Percentiles rank a stretch among this genome's conserved stretches.
phyloP scores from a whole-genome alignment of 2,888 invertebrate genomes.

The Epistrophe eligans region DNA sequence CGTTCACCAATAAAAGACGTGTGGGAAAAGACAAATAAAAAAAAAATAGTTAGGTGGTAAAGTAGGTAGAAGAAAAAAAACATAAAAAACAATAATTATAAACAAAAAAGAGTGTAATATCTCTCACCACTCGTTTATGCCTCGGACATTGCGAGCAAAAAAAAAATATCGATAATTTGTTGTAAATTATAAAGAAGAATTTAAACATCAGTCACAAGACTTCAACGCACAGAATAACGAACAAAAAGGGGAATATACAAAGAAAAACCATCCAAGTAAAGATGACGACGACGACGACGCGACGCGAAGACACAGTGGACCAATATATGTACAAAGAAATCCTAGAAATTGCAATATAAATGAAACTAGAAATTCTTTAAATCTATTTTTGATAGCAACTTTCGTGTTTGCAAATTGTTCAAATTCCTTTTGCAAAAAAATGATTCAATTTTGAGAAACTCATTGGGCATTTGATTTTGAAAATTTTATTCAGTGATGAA shows the following conservation, averaged over 20 bases:
- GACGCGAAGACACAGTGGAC: not conserved
- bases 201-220: conserved; percentile 3
- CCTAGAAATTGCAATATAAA: too few species aligned
- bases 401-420: too few species aligned
- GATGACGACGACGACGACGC: not conserved
- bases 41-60: conserved; percentile 18
- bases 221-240: not conserved
- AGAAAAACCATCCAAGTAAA: not conserved
- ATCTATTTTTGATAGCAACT: too few species aligned
- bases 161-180: conserved; percentile 36
- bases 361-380: too few species aligned
- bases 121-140: conserved; percentile 13
- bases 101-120: conserved; percentile 8
- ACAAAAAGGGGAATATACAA: conserved; percentile 20
- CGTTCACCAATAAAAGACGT: not conserved
- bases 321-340: not conserved
- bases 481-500: too few species aligned
- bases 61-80: not conserved
- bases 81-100: not conserved
- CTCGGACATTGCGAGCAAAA: not conserved
- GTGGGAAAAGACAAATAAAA: conserved; percentile 6
- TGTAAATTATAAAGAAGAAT: conserved; percentile 43
- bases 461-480: too few species aligned
- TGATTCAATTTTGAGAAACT: too few species aligned
- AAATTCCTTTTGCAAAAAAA: too few species aligned